Percentiles rank a stretch among this genome's conserved stretches.
Evolutionary conservation across 2,888 invertebrate genomes (phyloP).

Genomic region (Sthenelais limicola): DNA sequence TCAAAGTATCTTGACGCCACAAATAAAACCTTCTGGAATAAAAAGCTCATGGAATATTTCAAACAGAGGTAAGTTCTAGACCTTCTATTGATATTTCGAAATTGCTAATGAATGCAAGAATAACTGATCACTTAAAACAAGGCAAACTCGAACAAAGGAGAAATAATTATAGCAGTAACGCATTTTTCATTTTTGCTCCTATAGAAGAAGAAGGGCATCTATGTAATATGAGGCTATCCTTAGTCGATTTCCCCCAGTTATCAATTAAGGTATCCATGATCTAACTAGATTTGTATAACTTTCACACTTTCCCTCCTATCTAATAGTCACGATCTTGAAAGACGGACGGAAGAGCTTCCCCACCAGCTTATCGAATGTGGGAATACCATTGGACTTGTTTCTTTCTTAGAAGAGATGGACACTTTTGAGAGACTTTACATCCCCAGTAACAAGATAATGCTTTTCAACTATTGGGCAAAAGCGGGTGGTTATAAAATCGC

Average conservation of each 20-base stretch:
- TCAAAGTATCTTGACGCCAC: conserved; percentile 49
- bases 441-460: conserved; percentile 51
- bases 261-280: too few species aligned
- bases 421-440: conserved; percentile 54
- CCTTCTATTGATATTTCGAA: neutral
- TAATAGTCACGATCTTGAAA: conserved; percentile 52
- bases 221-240: too few species aligned
- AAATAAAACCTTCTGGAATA: conserved; percentile 49
- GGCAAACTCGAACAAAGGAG: too few species aligned
- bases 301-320: too few species aligned
- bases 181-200: too few species aligned
- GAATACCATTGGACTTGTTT: conserved; percentile 51
- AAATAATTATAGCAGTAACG: too few species aligned
- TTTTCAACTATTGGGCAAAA: conserved; percentile 56
- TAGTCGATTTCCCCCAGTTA: too few species aligned
- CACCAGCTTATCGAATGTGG: conserved; percentile 51
- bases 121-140: too few species aligned
- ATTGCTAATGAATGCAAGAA: neutral
- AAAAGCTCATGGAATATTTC: conserved; percentile 52
- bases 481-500: conserved; percentile 55
- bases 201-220: too few species aligned
- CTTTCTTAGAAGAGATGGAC: conserved; percentile 48
- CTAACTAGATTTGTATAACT: too few species aligned
- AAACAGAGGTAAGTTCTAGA: conserved; percentile 48
- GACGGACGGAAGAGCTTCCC: conserved; percentile 56